Percentiles rank a stretch among this genome's conserved stretches.
phyloP scores from a whole-genome alignment of 2,797 vertebrate genomes.

The Luscinia megarhynchos region DNA sequence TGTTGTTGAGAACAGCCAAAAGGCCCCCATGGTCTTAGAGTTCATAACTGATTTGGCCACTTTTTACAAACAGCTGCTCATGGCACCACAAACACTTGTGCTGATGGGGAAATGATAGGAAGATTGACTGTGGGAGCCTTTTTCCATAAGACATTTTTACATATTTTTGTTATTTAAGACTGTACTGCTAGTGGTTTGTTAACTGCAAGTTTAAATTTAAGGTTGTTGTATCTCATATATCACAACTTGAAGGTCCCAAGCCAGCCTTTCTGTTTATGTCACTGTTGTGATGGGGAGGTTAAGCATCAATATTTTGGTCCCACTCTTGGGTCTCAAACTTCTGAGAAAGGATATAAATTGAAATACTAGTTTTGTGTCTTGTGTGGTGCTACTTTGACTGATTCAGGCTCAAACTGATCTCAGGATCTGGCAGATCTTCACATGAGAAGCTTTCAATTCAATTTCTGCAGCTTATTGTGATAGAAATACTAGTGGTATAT shows the following conservation, averaged over 20 bases:
- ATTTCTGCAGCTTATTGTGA: neutral
- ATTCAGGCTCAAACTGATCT: neutral
- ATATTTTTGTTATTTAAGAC: neutral
- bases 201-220: neutral
- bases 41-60: neutral
- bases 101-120: neutral
- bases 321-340: neutral
- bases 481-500: neutral
- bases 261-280: neutral
- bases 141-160: neutral
- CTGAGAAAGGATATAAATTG: neutral
- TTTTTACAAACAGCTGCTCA: neutral
- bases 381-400: neutral
- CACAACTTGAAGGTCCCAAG: neutral
- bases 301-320: neutral
- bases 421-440: neutral
- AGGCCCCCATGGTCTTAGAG: neutral
- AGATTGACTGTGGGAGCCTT: neutral
- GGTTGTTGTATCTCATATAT: neutral
- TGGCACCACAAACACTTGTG: neutral
- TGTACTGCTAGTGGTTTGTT: neutral
- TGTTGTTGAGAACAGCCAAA: neutral
- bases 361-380: neutral
- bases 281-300: neutral
- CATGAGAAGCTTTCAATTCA: neutral